Percentiles rank a stretch among this genome's conserved stretches.
These are phyloP conservation scores for Tetramorium parvispinum DNA, from an alignment of 1,140 invertebrate genomes.

Conservation along the genomic window DNA sequence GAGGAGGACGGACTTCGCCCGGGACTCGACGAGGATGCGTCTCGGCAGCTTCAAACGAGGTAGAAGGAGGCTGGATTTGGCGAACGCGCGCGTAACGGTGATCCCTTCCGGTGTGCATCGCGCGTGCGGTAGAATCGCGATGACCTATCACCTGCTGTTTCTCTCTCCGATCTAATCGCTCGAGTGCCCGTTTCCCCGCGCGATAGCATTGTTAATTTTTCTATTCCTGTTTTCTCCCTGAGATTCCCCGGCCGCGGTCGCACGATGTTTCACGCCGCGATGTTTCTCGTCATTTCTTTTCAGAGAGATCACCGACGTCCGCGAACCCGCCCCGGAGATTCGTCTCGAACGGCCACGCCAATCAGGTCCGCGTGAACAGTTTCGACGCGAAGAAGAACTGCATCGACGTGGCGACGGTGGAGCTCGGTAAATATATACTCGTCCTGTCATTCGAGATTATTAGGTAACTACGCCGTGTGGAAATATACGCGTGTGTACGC, in stretches of 20 bases:
- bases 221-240: too few relatives aligned
- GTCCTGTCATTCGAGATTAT: conserved; percentile 33
- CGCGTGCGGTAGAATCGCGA: neutral
- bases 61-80: conserved; percentile 60
- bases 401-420: conserved; percentile 78
- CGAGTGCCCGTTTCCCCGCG: too few relatives aligned
- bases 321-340: conserved; percentile 78
- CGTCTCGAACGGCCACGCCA: conserved; percentile 78
- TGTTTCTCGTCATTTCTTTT: conserved; percentile 47
- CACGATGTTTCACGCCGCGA: neutral
- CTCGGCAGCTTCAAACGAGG: conserved; percentile 83
- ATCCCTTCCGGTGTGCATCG: conserved; percentile 19
- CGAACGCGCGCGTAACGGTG: neutral
- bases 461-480: neutral
- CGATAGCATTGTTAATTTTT: too few relatives aligned
- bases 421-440: conserved; percentile 78
- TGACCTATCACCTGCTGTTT: too few relatives aligned
- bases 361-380: conserved; percentile 78
- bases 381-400: conserved; percentile 81
- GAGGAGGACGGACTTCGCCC: conserved; percentile 80
- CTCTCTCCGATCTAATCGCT: too few relatives aligned
- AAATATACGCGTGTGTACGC: neutral
- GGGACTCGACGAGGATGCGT: conserved; percentile 81
- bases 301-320: conserved; percentile 81
- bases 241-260: neutral